Evolutionary conservation across 1,140 invertebrate species (phyloP), one percentile per base, ranked within the genome.

Genomic region (Drosophila sechellia): DNA sequence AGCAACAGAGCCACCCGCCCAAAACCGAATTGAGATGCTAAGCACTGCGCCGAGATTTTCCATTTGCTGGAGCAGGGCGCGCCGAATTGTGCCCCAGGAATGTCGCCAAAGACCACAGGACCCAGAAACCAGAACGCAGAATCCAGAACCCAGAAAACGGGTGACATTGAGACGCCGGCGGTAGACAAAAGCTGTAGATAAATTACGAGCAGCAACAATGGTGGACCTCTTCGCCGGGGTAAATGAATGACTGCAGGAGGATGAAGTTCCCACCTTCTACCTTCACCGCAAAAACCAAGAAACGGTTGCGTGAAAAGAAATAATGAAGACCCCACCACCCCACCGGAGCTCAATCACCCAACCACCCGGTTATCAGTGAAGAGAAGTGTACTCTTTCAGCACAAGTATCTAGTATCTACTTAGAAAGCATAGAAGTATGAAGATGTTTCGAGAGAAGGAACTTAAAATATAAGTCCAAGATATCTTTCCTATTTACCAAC

Each of bases 21-120:
- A 42, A 40, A 61, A 59, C 58, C 78, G 80, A 86, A 86, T 87
- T 86, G 79, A 86, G 83, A 86, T 86, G 83, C 78, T 83, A 79
- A 71, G 64, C 66, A 69, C 54, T 63, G 76, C 58, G 56, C 71
- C n/a, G 71, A 84, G 80, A 71, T 70, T 64, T 61, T 49, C 59
- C 45, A 15, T 64, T 49, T 46, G 27, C 8, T 2, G 49, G 27
- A 5, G n/a, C 13, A 15, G 31, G 5, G 31, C 31, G 25, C 10
- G 22, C 27, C 15, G 17, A 11, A 20, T 53, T 56, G 4, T 35
- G 42, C 53, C 61, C 15, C 52, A 20, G 66, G 66, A 70, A 70
- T 78, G 46, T 52, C 57, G 53, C 57, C 64, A 27, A 54, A 48
- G 40, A 56, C 22, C 34, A 27, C 65, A 45, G 15, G 25, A 12